Evolutionary conservation across 2,888 invertebrate genomes (phyloP).

Genomic region (Silvanus unidentatus): DNA sequence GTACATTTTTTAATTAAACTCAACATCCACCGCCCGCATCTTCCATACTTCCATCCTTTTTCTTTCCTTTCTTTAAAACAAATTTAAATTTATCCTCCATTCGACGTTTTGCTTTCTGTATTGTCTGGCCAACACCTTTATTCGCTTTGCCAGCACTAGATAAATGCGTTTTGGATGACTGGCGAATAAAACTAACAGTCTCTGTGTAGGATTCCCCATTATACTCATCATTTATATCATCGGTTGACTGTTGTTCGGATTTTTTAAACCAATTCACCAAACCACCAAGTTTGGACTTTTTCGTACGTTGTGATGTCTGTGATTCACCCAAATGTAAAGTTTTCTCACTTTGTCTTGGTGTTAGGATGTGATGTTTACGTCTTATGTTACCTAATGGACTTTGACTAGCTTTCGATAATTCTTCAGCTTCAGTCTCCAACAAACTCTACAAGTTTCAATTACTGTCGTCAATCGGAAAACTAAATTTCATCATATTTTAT

Average conservation of each 20-base stretch:
- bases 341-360: slow-evolving; percentile 79
- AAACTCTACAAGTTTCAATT: no score
- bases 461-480: no score
- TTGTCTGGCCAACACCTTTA: slow-evolving; percentile 56
- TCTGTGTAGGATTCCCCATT: slow-evolving; percentile 44
- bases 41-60: slow-evolving; percentile 82
- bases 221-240: slow-evolving; percentile 53
- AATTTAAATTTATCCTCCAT: slow-evolving; percentile 86
- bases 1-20: background rate
- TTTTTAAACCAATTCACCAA: slow-evolving; percentile 57
- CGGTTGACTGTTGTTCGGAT: slow-evolving; percentile 46
- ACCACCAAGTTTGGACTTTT: slow-evolving; percentile 62
- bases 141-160: slow-evolving; percentile 18
- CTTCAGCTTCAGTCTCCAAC: slow-evolving; percentile 73
- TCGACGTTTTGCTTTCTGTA: slow-evolving; percentile 76
- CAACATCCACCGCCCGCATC: slow-evolving; percentile 72
- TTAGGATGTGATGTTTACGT: slow-evolving; percentile 68
- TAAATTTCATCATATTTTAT: no score
- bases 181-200: slow-evolving; percentile 45
- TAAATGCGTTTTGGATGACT: slow-evolving; percentile 41
- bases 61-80: slow-evolving; percentile 79
- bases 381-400: slow-evolving; percentile 71
- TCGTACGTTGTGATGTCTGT: slow-evolving; percentile 47
- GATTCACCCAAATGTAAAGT: slow-evolving; percentile 59
- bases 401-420: slow-evolving; percentile 66